These are phyloP conservation scores for Daphoenositta chrysoptera DNA, from an alignment of 2,113 vertebrate species.

Conservation along the genomic window DNA sequence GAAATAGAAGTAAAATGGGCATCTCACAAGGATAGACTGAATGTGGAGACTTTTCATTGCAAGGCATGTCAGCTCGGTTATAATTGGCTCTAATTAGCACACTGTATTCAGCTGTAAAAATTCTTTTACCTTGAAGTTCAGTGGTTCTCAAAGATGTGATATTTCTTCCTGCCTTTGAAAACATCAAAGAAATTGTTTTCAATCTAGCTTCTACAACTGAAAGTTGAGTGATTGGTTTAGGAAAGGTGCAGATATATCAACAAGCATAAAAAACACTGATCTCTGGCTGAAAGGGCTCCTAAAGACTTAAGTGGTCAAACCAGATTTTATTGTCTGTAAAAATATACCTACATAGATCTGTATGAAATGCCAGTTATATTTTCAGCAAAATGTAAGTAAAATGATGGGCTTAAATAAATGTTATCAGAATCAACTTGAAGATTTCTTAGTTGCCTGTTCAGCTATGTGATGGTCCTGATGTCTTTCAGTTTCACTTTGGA, in stretches of 20 bases:
- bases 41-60: neutral
- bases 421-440: neutral
- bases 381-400: neutral
- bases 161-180: neutral
- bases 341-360: neutral
- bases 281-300: neutral
- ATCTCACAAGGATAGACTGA: neutral
- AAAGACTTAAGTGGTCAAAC: neutral
- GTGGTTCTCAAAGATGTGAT: neutral
- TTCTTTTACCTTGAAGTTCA: neutral
- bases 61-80: neutral
- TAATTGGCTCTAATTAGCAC: conserved; percentile 25
- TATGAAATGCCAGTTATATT: neutral
- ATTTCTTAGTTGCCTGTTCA: neutral
- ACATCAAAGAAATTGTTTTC: neutral
- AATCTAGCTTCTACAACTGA: neutral
- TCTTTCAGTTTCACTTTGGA: neutral
- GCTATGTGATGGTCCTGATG: neutral
- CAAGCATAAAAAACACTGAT: neutral
- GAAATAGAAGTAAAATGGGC: neutral
- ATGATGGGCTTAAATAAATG: neutral
- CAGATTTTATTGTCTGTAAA: neutral
- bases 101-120: neutral
- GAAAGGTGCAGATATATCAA: neutral
- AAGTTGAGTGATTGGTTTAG: neutral